Evolutionary conservation across 1,140 invertebrate genomes (phyloP), one percentile per base, ranked within the genome.

Genomic region (Cotesia glomerata): DNA sequence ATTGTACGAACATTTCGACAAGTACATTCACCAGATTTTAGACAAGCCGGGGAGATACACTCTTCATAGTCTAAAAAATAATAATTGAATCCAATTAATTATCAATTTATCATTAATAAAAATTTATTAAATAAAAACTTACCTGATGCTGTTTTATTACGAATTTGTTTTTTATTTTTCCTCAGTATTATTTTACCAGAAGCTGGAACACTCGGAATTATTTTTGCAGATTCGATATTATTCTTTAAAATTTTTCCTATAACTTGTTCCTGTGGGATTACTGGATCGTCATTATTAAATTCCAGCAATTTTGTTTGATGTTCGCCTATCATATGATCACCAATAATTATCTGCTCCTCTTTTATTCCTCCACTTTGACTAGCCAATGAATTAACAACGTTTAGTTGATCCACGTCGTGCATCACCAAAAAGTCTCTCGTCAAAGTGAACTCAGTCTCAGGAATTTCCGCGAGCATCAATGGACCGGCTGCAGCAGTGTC

Each of bases 1-100:
- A 93, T 91, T 45, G 88, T 85, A 64, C 89, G 89, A 11, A 93
- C 85, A 74, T 86, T 81, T 54, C 87, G 90, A 36, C 85, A 80
- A 2, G 86, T 83, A 76, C 90, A 91, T 26, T 88, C 88, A 32
- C 80, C 81, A 4, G 82, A 78, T 75, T 89, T 83, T 59, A 79
- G 74, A 64, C 83, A 45, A 45, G 39, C 90, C n/a, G 83, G 82
- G 34, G 78, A 82, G 78, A 89, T 86, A 80, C 90, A 91, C 64
- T 91, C 85, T 58, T 88, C 83, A 62, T 86, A 87, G 79, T 86
- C 88, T 89, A 63, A 45, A 82, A 26, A 26, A 26, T 26, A 26
- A 26, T 26, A 26, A 26, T 26, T 26, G 26, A 26, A 26, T 1
- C 26, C 26, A 26, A 26, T 26, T 26, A 26, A 2, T 26, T 26